Conservation (phyloP, 1,140 invertebrate species). For the Pseudomyrmex sp. region DNA sequence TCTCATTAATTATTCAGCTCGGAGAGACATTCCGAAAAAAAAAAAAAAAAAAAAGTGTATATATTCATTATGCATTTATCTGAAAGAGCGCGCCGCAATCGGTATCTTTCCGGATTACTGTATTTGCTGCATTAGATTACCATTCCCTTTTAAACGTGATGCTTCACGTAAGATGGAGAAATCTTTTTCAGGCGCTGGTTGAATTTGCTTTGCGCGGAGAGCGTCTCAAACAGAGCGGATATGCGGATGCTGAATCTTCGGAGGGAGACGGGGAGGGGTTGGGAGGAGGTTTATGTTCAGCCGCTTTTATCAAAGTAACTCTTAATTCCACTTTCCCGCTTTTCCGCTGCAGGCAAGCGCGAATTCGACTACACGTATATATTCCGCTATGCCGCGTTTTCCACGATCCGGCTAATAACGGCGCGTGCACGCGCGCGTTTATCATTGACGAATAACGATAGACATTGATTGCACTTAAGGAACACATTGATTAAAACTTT, state of each 20-base stretch:
- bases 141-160: not conserved
- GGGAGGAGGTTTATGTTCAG: not conserved
- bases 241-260: not conserved
- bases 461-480: slow-evolving; percentile 49
- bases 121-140: not conserved
- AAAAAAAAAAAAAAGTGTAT: slow-evolving; percentile 21
- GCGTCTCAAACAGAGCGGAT: slow-evolving; percentile 1
- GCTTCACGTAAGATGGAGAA: not conserved
- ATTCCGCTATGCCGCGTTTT: too few species aligned
- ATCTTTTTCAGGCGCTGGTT: not conserved
- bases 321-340: not conserved
- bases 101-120: not conserved
- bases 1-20: slow-evolving; percentile 37
- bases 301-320: not conserved
- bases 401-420: not conserved
- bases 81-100: not conserved
- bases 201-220: not conserved
- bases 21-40: slow-evolving; percentile 5
- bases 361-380: not conserved
- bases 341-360: not conserved
- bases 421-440: not conserved
- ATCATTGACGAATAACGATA: slow-evolving; percentile 47
- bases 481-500: slow-evolving; percentile 64
- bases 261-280: too few species aligned
- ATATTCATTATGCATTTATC: slow-evolving; percentile 41